Conservation (phyloP, 1,140 invertebrate genomes). For the Lutraria rhynchaena region DNA sequence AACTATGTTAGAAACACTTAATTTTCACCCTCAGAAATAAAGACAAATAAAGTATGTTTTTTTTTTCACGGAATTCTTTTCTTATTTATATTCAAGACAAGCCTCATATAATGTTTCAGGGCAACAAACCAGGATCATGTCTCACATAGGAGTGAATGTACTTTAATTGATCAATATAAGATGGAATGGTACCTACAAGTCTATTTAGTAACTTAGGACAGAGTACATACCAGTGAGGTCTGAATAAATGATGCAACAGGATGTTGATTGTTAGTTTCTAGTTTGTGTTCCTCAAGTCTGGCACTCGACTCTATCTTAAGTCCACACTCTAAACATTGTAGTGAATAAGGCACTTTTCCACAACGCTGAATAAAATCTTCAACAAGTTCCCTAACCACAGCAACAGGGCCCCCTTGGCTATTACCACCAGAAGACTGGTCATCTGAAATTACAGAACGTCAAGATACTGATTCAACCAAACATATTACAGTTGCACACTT, state of each 20-base stretch:
- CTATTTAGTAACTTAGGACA: too few relatives aligned
- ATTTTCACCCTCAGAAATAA: too few relatives aligned
- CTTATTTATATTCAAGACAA: too few relatives aligned
- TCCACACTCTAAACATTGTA: constrained; percentile 42
- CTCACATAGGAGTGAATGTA: too few relatives aligned
- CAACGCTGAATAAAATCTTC: constrained; percentile 3
- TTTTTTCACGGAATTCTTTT: too few relatives aligned
- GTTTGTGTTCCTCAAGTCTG: neutral
- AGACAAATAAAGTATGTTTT: too few relatives aligned
- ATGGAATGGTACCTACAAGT: too few relatives aligned
- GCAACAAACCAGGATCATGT: too few relatives aligned
- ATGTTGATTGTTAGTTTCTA: constrained; percentile 45
- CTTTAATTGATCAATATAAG: too few relatives aligned
- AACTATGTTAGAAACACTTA: too few relatives aligned
- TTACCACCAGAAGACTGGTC: neutral
- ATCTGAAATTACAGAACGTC: constrained; percentile 27
- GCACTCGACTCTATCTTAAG: neutral
- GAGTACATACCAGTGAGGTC: constrained; percentile 37
- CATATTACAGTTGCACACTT: neutral
- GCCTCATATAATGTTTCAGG: too few relatives aligned
- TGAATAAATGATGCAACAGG: constrained; percentile 12
- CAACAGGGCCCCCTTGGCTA: constrained; percentile 3
- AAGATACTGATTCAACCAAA: too few relatives aligned
- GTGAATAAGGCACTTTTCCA: neutral
- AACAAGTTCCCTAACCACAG: constrained; percentile 27